Base-by-base conservation (phyloP, 2,888 invertebrate species). In the Drosophila demipolita region DNA sequence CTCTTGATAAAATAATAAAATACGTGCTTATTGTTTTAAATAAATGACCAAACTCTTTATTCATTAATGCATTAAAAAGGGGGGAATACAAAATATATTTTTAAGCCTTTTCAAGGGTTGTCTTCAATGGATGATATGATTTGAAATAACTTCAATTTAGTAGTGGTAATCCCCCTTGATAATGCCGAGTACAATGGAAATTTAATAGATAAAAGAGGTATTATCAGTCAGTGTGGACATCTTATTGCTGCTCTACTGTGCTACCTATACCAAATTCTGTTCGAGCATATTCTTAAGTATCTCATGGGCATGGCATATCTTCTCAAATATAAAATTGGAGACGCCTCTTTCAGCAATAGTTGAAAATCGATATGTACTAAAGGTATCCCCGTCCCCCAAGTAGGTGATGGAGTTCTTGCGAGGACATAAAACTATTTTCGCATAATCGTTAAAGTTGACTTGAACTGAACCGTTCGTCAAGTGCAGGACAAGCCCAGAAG, bases 371-470 rank as follows among this genome's bases (percentile, higher is more conserved):
- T 97, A 99, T 23, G 99, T 99, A 77, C 96, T 95, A 95, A 99
- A 98, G 90, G 97, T 97, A 93, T 97, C 97, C 67, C 97, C 96
- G 58, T 96, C 95, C 93, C 99, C 98, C 82, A 99, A 98, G 93
- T 97, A 99, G 0, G 99, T 99, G 11, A 99, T 97, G 3, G 99
- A 99, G 83, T 96, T 96, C 99, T 99, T 99, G 75, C 99, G 94
- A 3, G 99, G 99, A 91, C 99, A 99, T 88, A 99, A 94, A 78
- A 99, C 99, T 68, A 99, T 96, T 94, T 99, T 99, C 59, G 98
- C 97, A 93, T 99, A 99, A 93, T 99, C 99, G 93, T 97, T 97
- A 94, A 99, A 99, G 93, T 99, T 99, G 62, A 99, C 96, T 98
- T 29, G 29, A 62, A 26, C 26, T 0, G 26, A 26, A 4, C 26